Percentiles rank a stretch among this genome's conserved stretches.
phyloP scores from a whole-genome alignment of 2,888 invertebrate genomes.

The Hesperia comma region DNA sequence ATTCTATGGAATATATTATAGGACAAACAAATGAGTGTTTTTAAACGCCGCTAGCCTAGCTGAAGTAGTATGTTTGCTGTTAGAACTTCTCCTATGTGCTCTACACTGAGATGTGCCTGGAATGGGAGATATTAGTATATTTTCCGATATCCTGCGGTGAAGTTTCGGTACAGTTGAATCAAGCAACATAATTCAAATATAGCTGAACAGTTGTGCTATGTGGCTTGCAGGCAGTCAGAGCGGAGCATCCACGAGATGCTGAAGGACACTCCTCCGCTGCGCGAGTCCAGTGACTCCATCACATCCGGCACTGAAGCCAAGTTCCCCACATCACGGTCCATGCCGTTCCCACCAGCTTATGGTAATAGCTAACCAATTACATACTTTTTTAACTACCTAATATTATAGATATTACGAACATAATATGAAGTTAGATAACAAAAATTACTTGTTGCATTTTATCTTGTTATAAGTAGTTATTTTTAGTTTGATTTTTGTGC shows the following conservation, averaged over 20 bases:
- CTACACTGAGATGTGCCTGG: background rate
- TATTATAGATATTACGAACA: no score
- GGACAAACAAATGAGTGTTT: slow-evolving; percentile 16
- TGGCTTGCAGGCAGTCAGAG: slow-evolving; percentile 78
- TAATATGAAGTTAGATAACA: no score
- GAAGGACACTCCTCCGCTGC: slow-evolving; percentile 91
- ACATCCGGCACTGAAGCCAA: slow-evolving; percentile 89
- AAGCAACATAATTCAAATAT: background rate
- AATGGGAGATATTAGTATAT: background rate
- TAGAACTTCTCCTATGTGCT: background rate
- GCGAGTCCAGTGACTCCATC: slow-evolving; percentile 89
- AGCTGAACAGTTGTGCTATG: background rate
- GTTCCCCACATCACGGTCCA: slow-evolving; percentile 86
- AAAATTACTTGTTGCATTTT: no score
- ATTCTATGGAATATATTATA: background rate
- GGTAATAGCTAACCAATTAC: slow-evolving; percentile 56
- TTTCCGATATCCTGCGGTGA: no score
- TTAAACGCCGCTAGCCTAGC: background rate
- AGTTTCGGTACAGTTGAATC: no score
- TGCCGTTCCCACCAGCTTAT: slow-evolving; percentile 89
- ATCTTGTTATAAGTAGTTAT: no score
- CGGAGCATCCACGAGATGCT: slow-evolving; percentile 93
- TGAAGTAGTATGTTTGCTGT: slow-evolving; percentile 1
- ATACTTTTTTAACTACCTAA: no score
- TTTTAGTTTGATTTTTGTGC: no score